These are phyloP conservation scores for Sturnira hondurensis DNA, from an alignment of 2,113 vertebrate genomes.

Conservation along the genomic window DNA sequence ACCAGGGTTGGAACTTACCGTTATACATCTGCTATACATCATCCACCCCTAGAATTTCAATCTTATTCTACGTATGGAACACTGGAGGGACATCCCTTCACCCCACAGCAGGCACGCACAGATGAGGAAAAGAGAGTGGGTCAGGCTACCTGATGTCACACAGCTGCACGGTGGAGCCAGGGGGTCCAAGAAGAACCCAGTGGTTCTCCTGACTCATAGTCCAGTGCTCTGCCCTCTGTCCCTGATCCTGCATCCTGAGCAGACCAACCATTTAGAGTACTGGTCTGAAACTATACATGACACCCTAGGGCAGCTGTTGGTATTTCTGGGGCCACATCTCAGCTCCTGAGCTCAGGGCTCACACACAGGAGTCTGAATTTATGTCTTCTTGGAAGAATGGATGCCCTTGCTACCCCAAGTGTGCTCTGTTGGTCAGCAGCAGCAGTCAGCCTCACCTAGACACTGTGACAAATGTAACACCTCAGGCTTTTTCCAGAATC, in stretches of 20 bases:
- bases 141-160: not conserved
- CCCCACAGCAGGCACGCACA: not conserved
- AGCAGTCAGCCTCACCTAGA: not conserved
- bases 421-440: not conserved
- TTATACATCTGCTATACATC: accelerated
- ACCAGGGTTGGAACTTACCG: not conserved
- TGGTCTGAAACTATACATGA: not conserved
- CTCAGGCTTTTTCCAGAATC: not conserved
- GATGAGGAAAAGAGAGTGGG: not conserved
- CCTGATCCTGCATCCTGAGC: not conserved
- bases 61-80: too few relatives aligned
- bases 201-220: not conserved
- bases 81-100: accelerated
- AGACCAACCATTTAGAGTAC: not conserved
- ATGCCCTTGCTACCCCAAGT: not conserved
- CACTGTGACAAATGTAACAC: not conserved
- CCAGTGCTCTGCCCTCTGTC: not conserved
- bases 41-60: not conserved
- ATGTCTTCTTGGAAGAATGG: not conserved
- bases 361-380: not conserved
- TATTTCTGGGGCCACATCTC: not conserved
- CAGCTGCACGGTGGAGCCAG: not conserved
- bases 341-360: not conserved
- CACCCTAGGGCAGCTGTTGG: not conserved
- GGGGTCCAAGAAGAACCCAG: not conserved